phyloP scores from a whole-genome alignment of 1,140 invertebrate species.

The Drosophila ambigua region DNA sequence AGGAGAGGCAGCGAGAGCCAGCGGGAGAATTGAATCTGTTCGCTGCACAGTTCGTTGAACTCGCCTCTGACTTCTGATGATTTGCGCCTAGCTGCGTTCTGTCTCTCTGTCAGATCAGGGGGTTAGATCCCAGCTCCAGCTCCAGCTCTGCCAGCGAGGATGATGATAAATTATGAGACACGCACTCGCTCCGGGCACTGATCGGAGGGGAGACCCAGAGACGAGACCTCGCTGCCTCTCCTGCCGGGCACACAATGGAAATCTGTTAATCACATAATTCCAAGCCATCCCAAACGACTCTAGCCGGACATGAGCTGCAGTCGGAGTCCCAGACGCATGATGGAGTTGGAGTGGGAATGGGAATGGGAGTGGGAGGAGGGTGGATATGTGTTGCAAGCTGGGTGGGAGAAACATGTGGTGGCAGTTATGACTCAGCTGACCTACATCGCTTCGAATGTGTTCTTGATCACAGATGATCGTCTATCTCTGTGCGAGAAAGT shows the following conservation, averaged over 20 bases:
- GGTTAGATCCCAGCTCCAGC: conserved; percentile 54
- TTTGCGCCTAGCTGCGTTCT: conserved; percentile 59
- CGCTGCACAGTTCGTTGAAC: conserved; percentile 65
- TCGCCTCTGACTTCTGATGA: conserved; percentile 53
- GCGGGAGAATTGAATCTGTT: conserved; percentile 39
- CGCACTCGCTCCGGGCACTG: conserved; percentile 6
- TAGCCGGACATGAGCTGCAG: conserved; percentile 40
- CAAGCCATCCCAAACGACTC: conserved; percentile 25
- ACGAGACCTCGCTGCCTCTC: conserved; percentile 7
- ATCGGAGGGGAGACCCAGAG: no score
- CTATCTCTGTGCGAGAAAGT: background rate
- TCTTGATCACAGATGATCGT: conserved; percentile 25
- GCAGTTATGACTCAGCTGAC: conserved; percentile 50
- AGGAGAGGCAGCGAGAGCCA: conserved; percentile 22
- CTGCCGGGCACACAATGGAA: conserved; percentile 28
- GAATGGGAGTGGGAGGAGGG: background rate
- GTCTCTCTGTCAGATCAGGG: conserved; percentile 57
- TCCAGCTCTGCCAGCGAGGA: conserved; percentile 48
- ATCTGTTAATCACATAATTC: conserved; percentile 72
- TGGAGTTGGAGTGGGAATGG: background rate
- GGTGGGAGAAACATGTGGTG: conserved; percentile 30
- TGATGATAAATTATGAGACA: conserved; percentile 72
- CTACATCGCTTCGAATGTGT: conserved; percentile 43
- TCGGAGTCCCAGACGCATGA: background rate
- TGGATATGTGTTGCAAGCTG: conserved; percentile 3